phyloP scores from a whole-genome alignment of 2,113 vertebrate genomes.

The Perognathus longimembris region DNA sequence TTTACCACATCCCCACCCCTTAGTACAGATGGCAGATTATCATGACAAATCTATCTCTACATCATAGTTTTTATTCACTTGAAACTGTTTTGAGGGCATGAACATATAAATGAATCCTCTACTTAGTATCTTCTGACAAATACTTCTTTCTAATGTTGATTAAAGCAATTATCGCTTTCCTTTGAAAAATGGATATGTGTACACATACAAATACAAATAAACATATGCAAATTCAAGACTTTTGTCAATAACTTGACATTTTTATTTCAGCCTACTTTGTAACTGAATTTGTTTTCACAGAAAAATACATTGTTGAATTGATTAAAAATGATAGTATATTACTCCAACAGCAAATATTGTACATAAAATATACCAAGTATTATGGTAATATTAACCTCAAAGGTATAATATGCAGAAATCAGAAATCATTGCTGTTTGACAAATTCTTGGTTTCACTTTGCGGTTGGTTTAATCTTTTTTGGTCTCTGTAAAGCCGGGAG shows the following conservation, averaged over 20 bases:
- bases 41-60: neutral
- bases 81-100: neutral
- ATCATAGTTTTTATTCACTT: neutral
- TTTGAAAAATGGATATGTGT: neutral
- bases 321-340: neutral
- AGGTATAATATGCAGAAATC: neutral
- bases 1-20: neutral
- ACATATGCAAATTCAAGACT: neutral
- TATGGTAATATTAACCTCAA: neutral
- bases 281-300: neutral
- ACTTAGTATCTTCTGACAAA: neutral
- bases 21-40: too few relatives aligned
- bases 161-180: neutral
- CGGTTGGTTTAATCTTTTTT: neutral
- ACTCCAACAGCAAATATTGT: neutral
- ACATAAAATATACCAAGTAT: neutral
- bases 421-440: neutral
- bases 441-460: neutral
- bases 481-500: neutral
- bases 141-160: neutral
- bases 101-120: neutral
- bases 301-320: neutral
- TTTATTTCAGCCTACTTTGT: neutral
- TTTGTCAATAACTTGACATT: neutral
- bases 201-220: too few relatives aligned